Conservation (phyloP, 1,140 invertebrate genomes). For the Heliconius congener region DNA sequence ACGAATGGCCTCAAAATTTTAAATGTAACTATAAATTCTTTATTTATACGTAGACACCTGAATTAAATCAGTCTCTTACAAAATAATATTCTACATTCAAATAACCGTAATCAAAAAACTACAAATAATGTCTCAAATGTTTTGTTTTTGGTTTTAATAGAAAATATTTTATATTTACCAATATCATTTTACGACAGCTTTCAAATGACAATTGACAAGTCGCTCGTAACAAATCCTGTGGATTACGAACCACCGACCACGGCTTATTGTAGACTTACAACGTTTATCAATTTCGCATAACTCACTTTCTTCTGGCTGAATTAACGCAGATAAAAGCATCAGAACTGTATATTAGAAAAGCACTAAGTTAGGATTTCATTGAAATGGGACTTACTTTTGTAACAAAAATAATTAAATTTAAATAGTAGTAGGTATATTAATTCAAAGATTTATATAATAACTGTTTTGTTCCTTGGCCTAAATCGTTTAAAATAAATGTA, state of each 20-base stretch:
- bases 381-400: neutral
- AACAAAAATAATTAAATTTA: neutral
- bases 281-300: conserved; percentile 60
- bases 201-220: conserved; percentile 15
- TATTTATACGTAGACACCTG: too few relatives aligned
- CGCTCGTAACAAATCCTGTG: conserved; percentile 20
- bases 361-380: neutral
- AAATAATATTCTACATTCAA: too few relatives aligned
- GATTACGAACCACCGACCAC: conserved; percentile 17
- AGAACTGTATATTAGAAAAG: neutral
- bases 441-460: too few relatives aligned
- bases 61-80: too few relatives aligned
- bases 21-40: too few relatives aligned
- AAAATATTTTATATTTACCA: neutral
- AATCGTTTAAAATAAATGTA: too few relatives aligned
- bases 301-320: conserved; percentile 43
- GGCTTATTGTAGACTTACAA: conserved; percentile 34
- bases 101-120: too few relatives aligned
- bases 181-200: conserved; percentile 4
- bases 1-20: too few relatives aligned
- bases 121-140: too few relatives aligned
- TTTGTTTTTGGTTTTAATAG: neutral
- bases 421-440: neutral
- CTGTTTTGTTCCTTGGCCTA: too few relatives aligned
- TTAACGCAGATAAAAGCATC: conserved; percentile 8